phyloP scores from a whole-genome alignment of 2,888 invertebrate species.

The Cepaea hortensis region DNA sequence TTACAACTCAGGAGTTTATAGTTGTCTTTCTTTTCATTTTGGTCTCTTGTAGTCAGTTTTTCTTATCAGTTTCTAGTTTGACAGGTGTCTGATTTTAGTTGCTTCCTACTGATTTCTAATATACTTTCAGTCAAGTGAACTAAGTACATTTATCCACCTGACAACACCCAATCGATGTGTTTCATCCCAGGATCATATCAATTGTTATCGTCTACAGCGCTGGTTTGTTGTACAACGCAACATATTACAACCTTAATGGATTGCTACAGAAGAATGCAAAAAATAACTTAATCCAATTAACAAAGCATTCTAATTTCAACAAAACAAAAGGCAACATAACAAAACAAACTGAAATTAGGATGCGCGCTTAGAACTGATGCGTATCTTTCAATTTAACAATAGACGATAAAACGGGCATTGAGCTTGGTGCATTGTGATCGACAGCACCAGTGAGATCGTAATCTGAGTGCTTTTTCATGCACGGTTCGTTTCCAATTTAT shows the following conservation, averaged over 20 bases:
- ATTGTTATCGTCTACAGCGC: constrained; percentile 26
- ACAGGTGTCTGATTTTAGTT: too few species aligned
- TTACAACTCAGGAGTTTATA: too few species aligned
- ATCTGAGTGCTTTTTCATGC: constrained; percentile 31
- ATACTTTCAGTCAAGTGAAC: too few species aligned
- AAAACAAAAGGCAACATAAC: constrained; percentile 19
- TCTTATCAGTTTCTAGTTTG: too few species aligned
- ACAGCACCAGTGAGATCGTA: constrained; percentile 30
- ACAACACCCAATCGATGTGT: too few species aligned
- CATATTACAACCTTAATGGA: constrained; percentile 26
- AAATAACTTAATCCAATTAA: constrained; percentile 12
- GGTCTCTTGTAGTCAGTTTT: too few species aligned
- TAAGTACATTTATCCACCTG: too few species aligned
- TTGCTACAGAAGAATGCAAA: constrained; percentile 11
- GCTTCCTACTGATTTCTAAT: too few species aligned
- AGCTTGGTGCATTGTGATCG: background rate
- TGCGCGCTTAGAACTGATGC: constrained; percentile 33
- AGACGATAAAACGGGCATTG: constrained; percentile 28
- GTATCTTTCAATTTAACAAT: constrained; percentile 27
- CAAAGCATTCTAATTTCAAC: constrained; percentile 7
- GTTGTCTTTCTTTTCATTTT: too few species aligned
- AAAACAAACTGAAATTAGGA: constrained; percentile 36
- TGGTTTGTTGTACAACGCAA: constrained; percentile 1
- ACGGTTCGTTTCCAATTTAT: constrained; percentile 33
- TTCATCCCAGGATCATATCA: background rate